Evolutionary conservation across 1,140 invertebrate species (phyloP).

Genomic region (Diprion similis): DNA sequence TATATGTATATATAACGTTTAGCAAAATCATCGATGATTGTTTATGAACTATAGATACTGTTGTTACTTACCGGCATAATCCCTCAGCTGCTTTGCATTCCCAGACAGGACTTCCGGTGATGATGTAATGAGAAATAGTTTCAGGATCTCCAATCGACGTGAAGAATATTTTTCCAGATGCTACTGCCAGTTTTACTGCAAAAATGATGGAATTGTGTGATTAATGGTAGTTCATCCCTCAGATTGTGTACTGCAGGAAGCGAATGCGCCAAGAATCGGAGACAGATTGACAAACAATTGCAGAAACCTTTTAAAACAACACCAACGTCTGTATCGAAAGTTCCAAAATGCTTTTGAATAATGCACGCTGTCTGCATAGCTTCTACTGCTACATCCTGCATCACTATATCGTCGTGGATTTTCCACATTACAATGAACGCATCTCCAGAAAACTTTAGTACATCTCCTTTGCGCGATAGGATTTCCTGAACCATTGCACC

Average conservation of each 20-base stretch:
- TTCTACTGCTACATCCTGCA: constrained; percentile 65
- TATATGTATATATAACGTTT: neutral
- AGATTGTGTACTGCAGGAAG: neutral
- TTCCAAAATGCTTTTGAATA: constrained; percentile 70
- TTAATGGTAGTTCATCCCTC: neutral
- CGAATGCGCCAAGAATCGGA: constrained; percentile 18
- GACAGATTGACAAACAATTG: constrained; percentile 34
- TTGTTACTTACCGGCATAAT: constrained; percentile 46
- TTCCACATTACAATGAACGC: constrained; percentile 73
- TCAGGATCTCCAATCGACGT: constrained; percentile 64
- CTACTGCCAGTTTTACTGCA: constrained; percentile 70
- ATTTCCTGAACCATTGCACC: constrained; percentile 73
- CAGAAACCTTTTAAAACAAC: constrained; percentile 62
- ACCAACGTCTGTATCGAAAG: constrained; percentile 66
- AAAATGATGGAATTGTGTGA: constrained; percentile 3
- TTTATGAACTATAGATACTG: constrained; percentile 7
- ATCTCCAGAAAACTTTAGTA: constrained; percentile 73
- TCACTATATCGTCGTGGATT: constrained; percentile 54
- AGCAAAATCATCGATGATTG: neutral
- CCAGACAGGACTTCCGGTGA: constrained; percentile 68
- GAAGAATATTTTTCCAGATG: constrained; percentile 66
- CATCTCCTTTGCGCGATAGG: constrained; percentile 67
- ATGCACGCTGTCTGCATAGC: constrained; percentile 69
- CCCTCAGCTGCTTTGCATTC: constrained; percentile 63
- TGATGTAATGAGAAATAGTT: constrained; percentile 63